Percentiles rank a stretch among this genome's conserved stretches.
These are phyloP conservation scores for Andrena fulva DNA, from an alignment of 2,888 invertebrate genomes.

Conservation along the genomic window DNA sequence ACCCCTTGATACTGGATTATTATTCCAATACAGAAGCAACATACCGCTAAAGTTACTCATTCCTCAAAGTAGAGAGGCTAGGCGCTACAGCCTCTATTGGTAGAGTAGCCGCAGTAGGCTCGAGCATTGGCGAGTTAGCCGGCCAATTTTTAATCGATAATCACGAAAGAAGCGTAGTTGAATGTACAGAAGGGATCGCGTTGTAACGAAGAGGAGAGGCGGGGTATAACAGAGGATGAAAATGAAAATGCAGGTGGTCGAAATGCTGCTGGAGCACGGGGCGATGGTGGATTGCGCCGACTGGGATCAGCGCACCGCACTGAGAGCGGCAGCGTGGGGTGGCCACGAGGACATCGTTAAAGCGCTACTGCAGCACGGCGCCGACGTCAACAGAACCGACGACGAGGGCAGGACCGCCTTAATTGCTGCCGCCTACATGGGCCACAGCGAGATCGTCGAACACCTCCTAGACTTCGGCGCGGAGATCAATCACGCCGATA, in stretches of 20 bases:
- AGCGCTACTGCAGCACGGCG: conserved; percentile 91
- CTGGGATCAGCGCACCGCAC: conserved; percentile 94
- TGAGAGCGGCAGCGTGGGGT: conserved; percentile 97
- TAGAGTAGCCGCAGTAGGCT: too few species aligned
- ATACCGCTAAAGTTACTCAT: conserved; percentile 1
- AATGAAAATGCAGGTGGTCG: conserved; percentile 88
- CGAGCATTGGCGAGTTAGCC: too few species aligned
- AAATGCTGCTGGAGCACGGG: conserved; percentile 91
- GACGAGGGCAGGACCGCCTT: conserved; percentile 96
- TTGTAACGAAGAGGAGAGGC: too few species aligned
- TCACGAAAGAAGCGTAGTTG: too few species aligned
- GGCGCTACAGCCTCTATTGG: too few species aligned
- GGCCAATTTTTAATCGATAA: too few species aligned
- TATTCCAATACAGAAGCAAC: too few species aligned
- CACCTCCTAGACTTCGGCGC: conserved; percentile 93
- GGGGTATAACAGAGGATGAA: neutral
- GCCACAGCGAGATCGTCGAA: conserved; percentile 95
- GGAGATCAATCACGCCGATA: conserved; percentile 93
- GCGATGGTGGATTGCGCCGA: conserved; percentile 95
- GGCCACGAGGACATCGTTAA: conserved; percentile 95
- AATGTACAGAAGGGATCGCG: too few species aligned
- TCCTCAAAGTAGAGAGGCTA: too few species aligned
- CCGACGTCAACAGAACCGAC: conserved; percentile 93
- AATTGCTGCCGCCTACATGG: conserved; percentile 98
- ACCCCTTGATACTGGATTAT: too few species aligned